Percentiles rank a stretch among this genome's conserved stretches.
Evolutionary conservation across 2,888 invertebrate species (phyloP).

Genomic region (Escarpia spicata): DNA sequence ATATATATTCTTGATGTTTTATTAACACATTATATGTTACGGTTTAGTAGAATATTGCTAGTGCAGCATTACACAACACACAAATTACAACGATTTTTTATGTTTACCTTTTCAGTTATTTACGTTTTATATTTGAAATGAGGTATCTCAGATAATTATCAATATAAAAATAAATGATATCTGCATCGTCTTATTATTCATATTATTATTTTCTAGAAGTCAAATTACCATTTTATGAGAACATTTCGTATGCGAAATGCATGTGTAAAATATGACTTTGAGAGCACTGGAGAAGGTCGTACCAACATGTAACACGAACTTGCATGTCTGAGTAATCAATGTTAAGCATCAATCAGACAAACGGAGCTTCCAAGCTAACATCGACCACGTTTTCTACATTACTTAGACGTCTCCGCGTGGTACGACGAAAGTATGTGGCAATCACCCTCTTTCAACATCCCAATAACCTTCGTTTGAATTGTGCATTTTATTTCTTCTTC

Average conservation of each 20-base stretch:
- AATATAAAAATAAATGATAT: background rate
- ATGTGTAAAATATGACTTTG: background rate
- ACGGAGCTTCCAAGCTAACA: background rate
- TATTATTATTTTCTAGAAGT: background rate
- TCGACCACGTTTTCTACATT: background rate
- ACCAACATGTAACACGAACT: background rate
- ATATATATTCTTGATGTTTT: background rate
- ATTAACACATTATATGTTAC: no score
- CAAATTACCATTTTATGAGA: background rate
- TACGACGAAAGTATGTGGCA: background rate
- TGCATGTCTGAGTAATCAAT: background rate
- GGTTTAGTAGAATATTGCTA: no score
- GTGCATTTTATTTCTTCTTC: no score
- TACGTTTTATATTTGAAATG: background rate
- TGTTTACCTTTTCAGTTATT: background rate
- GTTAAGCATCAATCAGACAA: conserved; percentile 1
- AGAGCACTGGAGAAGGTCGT: background rate
- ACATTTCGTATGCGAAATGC: background rate
- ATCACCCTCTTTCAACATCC: background rate
- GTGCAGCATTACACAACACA: no score
- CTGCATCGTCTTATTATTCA: background rate
- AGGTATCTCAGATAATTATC: background rate
- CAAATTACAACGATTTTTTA: background rate
- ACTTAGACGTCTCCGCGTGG: background rate
- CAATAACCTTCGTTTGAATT: background rate